A percentile compares a stretch with the other conserved stretches of the same genome.
These are phyloP conservation scores for Rhyacichthys aspro DNA, from an alignment of 2,797 vertebrate species.

Conservation along the genomic window DNA sequence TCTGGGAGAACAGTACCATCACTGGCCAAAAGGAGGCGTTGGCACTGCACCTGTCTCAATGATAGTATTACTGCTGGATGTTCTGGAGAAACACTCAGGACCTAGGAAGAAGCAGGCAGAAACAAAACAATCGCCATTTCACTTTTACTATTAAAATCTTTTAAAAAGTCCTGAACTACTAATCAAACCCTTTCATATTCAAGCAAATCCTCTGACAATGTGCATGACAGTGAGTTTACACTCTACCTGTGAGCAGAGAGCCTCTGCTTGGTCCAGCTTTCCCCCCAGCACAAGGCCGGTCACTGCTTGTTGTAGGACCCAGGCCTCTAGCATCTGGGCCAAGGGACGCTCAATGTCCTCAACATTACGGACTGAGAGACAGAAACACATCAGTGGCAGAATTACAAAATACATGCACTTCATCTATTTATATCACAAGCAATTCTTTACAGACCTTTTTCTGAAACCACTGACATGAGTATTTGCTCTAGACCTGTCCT, in stretches of 20 bases:
- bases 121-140: neutral
- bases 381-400: neutral
- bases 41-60: constrained; percentile 91
- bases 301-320: constrained; percentile 91
- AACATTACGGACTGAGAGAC: constrained; percentile 78
- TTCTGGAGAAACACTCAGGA: constrained; percentile 85
- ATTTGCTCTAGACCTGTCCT: constrained; percentile 77
- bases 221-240: constrained; percentile 9
- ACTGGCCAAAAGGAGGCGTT: constrained; percentile 81
- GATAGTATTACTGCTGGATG: constrained; percentile 85
- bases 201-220: neutral
- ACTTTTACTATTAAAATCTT: neutral
- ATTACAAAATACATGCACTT: neutral
- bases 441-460: constrained; percentile 79
- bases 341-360: constrained; percentile 78
- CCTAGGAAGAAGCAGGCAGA: constrained; percentile 71
- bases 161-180: too few species aligned
- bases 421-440: neutral
- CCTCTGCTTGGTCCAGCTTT: constrained; percentile 87
- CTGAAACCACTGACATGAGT: constrained; percentile 87
- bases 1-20: constrained; percentile 81
- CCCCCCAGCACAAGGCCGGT: constrained; percentile 85
- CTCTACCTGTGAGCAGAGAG: constrained; percentile 90
- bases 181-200: neutral
- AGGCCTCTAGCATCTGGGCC: constrained; percentile 83